Evolutionary conservation across 2,888 invertebrate genomes (phyloP).

Genomic region (Mythimna lalbum): DNA sequence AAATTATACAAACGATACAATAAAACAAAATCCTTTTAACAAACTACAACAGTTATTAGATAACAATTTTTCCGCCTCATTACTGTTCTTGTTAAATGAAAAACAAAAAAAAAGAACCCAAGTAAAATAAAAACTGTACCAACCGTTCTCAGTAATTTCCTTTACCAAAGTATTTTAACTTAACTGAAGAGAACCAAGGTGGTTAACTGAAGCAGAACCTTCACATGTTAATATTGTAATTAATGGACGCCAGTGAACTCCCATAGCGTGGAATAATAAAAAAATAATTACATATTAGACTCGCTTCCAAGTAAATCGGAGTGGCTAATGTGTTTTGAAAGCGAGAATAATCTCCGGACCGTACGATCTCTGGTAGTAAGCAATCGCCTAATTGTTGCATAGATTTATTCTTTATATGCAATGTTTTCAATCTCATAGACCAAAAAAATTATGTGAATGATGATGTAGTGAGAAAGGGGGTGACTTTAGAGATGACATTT

Average conservation of each 20-base stretch:
- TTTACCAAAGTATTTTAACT: conserved; percentile 59
- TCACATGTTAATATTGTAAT: conserved; percentile 84
- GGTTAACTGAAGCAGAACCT: conserved; percentile 81
- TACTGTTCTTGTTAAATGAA: conserved; percentile 35
- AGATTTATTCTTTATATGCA: conserved; percentile 32
- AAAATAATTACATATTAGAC: conserved; percentile 83
- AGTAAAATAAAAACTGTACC: conserved; percentile 35
- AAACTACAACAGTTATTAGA: conserved; percentile 47
- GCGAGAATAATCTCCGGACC: conserved; percentile 65
- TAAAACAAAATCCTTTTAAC: conserved; percentile 35
- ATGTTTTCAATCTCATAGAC: conserved; percentile 33
- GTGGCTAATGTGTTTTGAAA: conserved; percentile 73
- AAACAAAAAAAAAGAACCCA: conserved; percentile 23
- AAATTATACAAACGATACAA: conserved; percentile 23
- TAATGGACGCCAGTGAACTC: conserved; percentile 83
- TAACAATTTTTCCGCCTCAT: conserved; percentile 61
- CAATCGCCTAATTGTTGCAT: conserved; percentile 58
- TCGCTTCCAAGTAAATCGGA: conserved; percentile 77
- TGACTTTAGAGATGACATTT: background rate
- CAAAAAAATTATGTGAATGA: conserved; percentile 3
- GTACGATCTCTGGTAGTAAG: conserved; percentile 47
- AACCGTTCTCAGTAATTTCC: conserved; percentile 42
- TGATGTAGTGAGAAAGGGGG: background rate
- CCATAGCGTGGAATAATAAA: conserved; percentile 79
- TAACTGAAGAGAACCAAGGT: conserved; percentile 60